Evolutionary conservation across 1,140 invertebrate genomes (phyloP), one percentile per base, ranked within the genome.

Genomic region (Formica exsecta): DNA sequence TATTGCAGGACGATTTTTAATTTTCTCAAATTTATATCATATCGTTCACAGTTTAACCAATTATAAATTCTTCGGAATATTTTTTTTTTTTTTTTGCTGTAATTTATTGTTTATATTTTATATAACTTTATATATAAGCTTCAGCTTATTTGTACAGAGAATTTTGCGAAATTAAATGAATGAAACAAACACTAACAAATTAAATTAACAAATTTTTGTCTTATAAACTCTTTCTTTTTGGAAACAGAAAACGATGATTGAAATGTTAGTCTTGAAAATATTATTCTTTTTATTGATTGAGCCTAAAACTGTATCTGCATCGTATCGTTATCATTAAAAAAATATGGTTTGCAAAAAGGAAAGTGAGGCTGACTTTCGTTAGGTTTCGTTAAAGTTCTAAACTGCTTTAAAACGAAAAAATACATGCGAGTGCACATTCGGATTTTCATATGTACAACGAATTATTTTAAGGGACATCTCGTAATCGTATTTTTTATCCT

Each of bases 391-490:
- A 22, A 22, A 22, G 25, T 44, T 77, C 13, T 71, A 29, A 54
- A 36, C 11, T 22, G n/a, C 25, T 5, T 51, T 19, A n/a, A 36
- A 13, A 4, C 2, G 11, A 9, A n/a, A 36, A 16, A 71, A 66
- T 3, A 54, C 59, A 51, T 51, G 29, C n/a, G 22, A 4, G 25
- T 51, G 48, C 48, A 66, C 36, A 3, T 85, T 85, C 5, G 62
- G 51, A 76, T 85, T 77, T 77, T 32, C 19, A 85, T 48, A 16
- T 29, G 62, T 36, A 85, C 83, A 85, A 85, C 62, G 83, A 85
- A 85, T 85, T 85, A 77, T 76, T 85, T 85, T 79, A 85, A 77
- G 83, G 3, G 13, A 41, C 48, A 68, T 13, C 76, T 22, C 9
- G 36, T n/a, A 61, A 44, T 36, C 13, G 48, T 48, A 41, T 64